Evolutionary conservation across 2,797 vertebrate genomes (phyloP).

Genomic region (Orestias chungarensis): DNA sequence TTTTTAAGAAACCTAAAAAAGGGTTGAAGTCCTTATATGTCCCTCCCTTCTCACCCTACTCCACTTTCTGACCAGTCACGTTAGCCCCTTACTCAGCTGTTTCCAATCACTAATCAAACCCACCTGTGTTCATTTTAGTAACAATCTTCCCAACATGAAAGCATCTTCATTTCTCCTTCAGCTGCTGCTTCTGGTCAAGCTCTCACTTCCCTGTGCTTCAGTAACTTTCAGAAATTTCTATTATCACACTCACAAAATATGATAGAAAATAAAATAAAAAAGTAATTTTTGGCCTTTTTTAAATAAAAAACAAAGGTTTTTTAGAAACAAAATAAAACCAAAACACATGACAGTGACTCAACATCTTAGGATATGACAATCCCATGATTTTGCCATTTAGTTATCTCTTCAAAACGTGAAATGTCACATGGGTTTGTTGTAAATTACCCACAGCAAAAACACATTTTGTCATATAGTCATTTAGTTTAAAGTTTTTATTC

Average conservation of each 20-base stretch:
- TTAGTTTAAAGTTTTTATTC: too few species aligned
- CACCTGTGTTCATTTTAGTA: constrained; percentile 1
- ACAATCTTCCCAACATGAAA: background rate
- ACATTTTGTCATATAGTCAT: too few species aligned
- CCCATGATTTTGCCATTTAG: background rate
- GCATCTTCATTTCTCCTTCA: background rate
- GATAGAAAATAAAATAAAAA: background rate
- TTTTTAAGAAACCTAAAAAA: background rate
- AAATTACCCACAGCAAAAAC: background rate
- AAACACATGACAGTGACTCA: background rate
- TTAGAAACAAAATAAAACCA: background rate
- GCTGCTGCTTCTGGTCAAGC: too few species aligned
- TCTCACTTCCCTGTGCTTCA: background rate
- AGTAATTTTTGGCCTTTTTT: background rate
- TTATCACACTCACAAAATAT: background rate
- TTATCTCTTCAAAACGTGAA: background rate
- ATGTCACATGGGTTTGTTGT: background rate
- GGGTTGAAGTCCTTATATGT: background rate
- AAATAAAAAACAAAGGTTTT: background rate
- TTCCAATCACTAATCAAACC: background rate
- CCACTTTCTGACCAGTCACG: background rate
- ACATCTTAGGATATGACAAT: background rate
- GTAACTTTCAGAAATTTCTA: background rate
- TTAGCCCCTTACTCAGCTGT: background rate
- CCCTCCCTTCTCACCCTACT: background rate